Conservation (phyloP, 2,888 invertebrate species). For the Drosophila subquinaria region DNA sequence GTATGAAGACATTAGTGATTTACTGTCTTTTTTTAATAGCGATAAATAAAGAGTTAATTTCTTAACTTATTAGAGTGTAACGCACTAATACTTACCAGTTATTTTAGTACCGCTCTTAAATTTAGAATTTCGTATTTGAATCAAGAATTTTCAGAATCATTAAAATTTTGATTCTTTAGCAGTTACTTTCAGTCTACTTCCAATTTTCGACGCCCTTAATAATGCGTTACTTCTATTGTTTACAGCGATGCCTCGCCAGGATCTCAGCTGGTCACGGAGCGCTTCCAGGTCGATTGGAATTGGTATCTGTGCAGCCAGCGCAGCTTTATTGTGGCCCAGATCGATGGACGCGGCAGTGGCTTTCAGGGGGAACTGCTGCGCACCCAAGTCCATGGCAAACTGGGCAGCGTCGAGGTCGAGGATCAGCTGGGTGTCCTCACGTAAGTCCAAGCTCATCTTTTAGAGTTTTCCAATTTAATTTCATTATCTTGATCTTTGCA, state of each 20-base stretch:
- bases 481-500: constrained; percentile 64
- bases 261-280: constrained; percentile 93
- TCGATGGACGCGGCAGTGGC: constrained; percentile 95
- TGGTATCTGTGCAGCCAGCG: constrained; percentile 93
- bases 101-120: too few species aligned
- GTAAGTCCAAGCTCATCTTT: constrained; percentile 81
- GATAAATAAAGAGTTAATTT: too few species aligned
- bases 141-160: too few species aligned
- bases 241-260: constrained; percentile 92
- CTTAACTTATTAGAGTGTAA: too few species aligned
- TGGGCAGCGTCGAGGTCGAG: constrained; percentile 91
- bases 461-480: not conserved
- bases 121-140: too few species aligned
- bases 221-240: not conserved
- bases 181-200: too few species aligned
- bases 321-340: constrained; percentile 94
- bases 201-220: too few species aligned
- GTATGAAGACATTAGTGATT: too few species aligned
- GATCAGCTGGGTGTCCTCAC: constrained; percentile 90
- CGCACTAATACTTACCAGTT: too few species aligned
- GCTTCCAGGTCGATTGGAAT: constrained; percentile 93
- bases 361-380: constrained; percentile 92
- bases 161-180: too few species aligned
- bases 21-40: too few species aligned
- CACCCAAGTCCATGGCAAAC: constrained; percentile 90